Percentiles rank a stretch among this genome's conserved stretches.
Evolutionary conservation across 2,113 vertebrate species (phyloP).

Genomic region (Melierax canorus): DNA sequence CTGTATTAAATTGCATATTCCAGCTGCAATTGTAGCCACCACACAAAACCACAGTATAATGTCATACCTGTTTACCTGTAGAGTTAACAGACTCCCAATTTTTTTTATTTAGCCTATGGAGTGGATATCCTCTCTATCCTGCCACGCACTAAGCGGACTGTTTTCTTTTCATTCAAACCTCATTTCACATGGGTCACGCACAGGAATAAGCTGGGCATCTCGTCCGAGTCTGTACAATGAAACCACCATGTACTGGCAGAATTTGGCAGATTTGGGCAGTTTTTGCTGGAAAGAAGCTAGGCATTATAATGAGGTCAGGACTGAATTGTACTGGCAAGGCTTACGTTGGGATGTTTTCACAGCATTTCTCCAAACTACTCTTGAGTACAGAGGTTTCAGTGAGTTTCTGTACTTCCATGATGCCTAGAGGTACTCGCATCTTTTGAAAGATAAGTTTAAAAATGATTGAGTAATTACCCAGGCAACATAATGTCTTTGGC

Average conservation of each 20-base stretch:
- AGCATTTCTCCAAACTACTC: background rate
- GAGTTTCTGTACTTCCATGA: background rate
- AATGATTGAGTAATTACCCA: background rate
- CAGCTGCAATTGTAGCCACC: background rate
- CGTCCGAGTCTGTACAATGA: background rate
- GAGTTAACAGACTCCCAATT: background rate
- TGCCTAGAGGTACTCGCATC: background rate
- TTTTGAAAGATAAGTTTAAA: background rate
- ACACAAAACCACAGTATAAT: background rate
- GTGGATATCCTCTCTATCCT: fast-evolving
- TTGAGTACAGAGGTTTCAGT: background rate
- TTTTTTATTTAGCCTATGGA: background rate
- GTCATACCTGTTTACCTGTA: background rate
- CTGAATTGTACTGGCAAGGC: background rate
- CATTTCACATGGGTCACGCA: fast-evolving
- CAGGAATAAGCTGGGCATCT: background rate
- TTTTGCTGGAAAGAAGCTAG: background rate
- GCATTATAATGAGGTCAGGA: background rate
- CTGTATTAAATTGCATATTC: background rate
- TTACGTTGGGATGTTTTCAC: background rate
- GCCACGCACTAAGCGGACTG: fast-evolving
- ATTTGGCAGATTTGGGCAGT: background rate
- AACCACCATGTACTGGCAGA: background rate
- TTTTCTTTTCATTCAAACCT: background rate
- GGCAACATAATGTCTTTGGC: background rate